Evolutionary conservation across 2,888 invertebrate genomes (phyloP).

Genomic region (Dolichomitus sp.): DNA sequence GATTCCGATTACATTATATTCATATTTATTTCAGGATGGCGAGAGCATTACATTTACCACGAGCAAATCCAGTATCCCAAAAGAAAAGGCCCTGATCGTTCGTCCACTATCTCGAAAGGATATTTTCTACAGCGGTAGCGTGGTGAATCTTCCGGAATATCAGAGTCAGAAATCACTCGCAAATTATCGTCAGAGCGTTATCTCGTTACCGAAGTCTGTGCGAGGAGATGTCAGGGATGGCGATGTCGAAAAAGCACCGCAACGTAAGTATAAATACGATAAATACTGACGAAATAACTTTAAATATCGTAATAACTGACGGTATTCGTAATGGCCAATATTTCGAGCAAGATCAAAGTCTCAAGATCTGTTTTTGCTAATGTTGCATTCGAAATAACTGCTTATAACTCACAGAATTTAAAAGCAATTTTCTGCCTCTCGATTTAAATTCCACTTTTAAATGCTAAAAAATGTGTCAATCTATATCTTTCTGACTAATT

Average conservation of each 20-base stretch:
- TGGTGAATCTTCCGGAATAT: conserved; percentile 96
- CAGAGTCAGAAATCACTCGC: conserved; percentile 96
- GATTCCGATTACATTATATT: neutral
- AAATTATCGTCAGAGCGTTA: conserved; percentile 96
- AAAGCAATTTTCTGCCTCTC: no score
- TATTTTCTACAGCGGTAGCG: conserved; percentile 99
- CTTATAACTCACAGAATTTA: no score
- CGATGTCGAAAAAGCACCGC: conserved; percentile 89
- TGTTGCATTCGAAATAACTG: neutral
- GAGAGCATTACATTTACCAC: conserved; percentile 91
- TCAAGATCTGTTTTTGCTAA: neutral
- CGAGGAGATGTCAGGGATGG: conserved; percentile 88
- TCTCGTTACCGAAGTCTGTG: conserved; percentile 93
- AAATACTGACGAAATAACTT: neutral
- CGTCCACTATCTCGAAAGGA: conserved; percentile 97
- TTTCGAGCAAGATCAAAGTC: neutral
- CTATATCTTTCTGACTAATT: no score
- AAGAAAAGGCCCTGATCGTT: conserved; percentile 91
- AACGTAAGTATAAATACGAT: conserved; percentile 87
- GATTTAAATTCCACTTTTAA: no score
- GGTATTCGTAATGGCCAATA: neutral
- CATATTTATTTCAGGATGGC: conserved; percentile 86
- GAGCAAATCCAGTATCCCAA: conserved; percentile 84
- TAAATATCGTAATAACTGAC: neutral
- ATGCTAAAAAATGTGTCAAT: no score